Evolutionary conservation across 2,888 invertebrate genomes (phyloP), one percentile per base, ranked within the genome.

Genomic region (Heteromyza rotundicornis): DNA sequence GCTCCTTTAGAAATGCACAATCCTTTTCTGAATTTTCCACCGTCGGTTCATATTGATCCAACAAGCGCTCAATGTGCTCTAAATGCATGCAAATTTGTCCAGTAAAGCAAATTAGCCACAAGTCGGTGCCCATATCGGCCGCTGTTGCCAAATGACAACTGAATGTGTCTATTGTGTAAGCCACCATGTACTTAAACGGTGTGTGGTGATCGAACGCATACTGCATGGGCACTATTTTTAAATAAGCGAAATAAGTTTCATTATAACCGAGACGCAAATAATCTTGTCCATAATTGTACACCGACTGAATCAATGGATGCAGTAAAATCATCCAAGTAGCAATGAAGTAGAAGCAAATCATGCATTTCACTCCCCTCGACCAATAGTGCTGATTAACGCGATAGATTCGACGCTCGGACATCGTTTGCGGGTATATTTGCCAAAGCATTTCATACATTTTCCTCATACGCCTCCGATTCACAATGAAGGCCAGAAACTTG

Each of bases 401-500:
- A 12, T 32, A 32, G 32, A 32, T 32, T 5, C 32, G 32, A 5
- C 32, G 32, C 32, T 32, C 32, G 7, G 32, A 5, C 32, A 12
- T 12, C 32, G 32, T 32, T 32, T 32, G 32, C 32, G 32, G 32
- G 32, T 32, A 32, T 5, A 32, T 5, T 5, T 12, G 5, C 16
- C 23, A 36, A 19, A 60, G 22, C 22, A 14, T 17, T 12, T 36
- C 16, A n/a, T 57, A 57, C 24, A 61, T 61, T 32, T 40, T 52
- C 12, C 56, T 51, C 40, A 61, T n/a, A 17, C 40, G 24, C 1
- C 20, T 17, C 1, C 32, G 44, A 17, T 61, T 61, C 2, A 51
- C 3, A 22, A 57, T n/a, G 23, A 61, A 57, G 8, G 27, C 57
- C 12, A 47, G 14, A 40, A 57, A 61, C 22, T 61, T 61, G 2